phyloP scores from a whole-genome alignment of 1,140 invertebrate species.

The Diploscapter pachys region DNA sequence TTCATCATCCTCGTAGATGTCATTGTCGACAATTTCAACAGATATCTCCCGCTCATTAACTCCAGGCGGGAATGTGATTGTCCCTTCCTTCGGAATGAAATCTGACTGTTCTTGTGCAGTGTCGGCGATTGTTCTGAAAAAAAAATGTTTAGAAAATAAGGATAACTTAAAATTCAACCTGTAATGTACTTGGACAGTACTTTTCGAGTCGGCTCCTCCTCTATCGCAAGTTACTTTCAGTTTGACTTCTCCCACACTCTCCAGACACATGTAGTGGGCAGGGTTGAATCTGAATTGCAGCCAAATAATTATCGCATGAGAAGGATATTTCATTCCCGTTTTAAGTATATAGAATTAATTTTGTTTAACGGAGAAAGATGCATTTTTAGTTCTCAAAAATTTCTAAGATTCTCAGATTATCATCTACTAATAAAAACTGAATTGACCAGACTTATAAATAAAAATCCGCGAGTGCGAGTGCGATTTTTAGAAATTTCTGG shows the following conservation, averaged over 20 bases:
- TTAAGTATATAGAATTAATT: too few relatives aligned
- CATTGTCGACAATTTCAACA: conserved; percentile 58
- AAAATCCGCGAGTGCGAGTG: too few relatives aligned
- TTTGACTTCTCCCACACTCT: conserved; percentile 89
- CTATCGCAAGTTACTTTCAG: conserved; percentile 78
- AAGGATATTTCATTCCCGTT: too few relatives aligned
- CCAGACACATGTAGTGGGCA: conserved; percentile 93
- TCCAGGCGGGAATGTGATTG: conserved; percentile 70
- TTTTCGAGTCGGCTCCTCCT: conserved; percentile 74
- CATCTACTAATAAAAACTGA: too few relatives aligned
- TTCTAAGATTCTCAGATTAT: too few relatives aligned
- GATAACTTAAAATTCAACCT: conserved; percentile 20
- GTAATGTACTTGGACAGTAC: conserved; percentile 49
- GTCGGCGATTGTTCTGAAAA: conserved; percentile 63
- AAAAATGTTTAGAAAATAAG: background rate
- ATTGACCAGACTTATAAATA: too few relatives aligned
- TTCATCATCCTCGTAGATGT: conserved; percentile 59
- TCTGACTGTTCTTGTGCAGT: conserved; percentile 94
- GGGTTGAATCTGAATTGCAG: conserved; percentile 73
- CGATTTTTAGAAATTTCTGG: too few relatives aligned
- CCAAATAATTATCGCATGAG: too few relatives aligned
- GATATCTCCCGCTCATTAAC: conserved; percentile 49
- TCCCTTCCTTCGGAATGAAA: conserved; percentile 81
- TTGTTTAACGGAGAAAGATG: too few relatives aligned
- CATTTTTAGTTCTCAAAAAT: too few relatives aligned